These are phyloP conservation scores for Nephrocerus scutellatus DNA, from an alignment of 2,888 invertebrate genomes.

Conservation along the genomic window DNA sequence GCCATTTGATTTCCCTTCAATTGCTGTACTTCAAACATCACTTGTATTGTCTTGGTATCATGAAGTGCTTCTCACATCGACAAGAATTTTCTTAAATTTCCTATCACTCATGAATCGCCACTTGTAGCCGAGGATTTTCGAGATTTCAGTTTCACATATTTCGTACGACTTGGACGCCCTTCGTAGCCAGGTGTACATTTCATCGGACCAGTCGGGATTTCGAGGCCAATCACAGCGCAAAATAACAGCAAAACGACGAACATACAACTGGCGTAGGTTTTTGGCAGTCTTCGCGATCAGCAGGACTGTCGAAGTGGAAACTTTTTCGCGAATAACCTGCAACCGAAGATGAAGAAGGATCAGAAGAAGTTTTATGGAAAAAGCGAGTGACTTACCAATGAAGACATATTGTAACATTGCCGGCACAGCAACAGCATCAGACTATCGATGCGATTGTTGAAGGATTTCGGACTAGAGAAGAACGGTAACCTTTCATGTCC, in stretches of 20 bases:
- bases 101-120: conserved; percentile 64
- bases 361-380: too few species aligned
- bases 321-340: conserved; percentile 64
- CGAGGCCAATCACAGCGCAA: conserved; percentile 63
- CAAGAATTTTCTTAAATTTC: conserved; percentile 53
- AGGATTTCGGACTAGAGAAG: conserved; percentile 59
- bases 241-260: conserved; percentile 66
- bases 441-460: conserved; percentile 64
- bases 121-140: conserved; percentile 57
- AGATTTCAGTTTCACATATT: conserved; percentile 60
- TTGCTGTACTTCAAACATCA: too few species aligned
- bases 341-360: too few species aligned
- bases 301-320: conserved; percentile 70
- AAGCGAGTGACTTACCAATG: conserved; percentile 56
- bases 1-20: conserved; percentile 83
- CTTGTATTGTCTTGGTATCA: too few species aligned
- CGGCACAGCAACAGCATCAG: conserved; percentile 59
- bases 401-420: conserved; percentile 60
- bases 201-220: conserved; percentile 59
- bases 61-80: conserved; percentile 40
- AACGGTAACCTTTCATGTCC: conserved; percentile 63
- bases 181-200: conserved; percentile 62
- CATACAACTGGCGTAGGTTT: conserved; percentile 55
- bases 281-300: conserved; percentile 60
- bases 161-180: conserved; percentile 58